Base-by-base conservation (phyloP, 2,888 invertebrate species). In the Ophion ellenae region DNA sequence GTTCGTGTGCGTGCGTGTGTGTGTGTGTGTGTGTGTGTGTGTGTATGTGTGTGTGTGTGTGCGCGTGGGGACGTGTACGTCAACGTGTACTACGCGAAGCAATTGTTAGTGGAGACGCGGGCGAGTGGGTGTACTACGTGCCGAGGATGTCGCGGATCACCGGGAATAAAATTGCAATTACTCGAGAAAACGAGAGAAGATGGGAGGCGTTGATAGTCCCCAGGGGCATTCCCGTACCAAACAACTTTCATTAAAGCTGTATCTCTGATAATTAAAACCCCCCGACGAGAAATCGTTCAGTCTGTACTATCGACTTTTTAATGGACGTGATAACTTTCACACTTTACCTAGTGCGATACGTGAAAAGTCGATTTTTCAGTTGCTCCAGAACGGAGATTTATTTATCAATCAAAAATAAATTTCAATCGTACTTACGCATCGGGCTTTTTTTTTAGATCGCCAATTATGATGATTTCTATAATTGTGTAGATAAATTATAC, bases 221-320 rank as follows among this genome's bases (percentile, higher is more conserved):
- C 81, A 32, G 73, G 63, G 59, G 40, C 64, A 66, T 80, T 53
- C 70, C 61, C 63, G 57, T 59, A 66, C 64, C 74, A 78, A 81
- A 85, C 81, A 85, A 78, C 81, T 85, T 85, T 85, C 78, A 85
- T 85, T 78, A 85, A 74, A 64, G 61, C 71, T 69, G 63, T 64
- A 74, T 85, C 78, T 69, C 74, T 69, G 69, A 71, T 78, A 85
- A 85, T 85, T 78, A 78, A 71, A 81, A 78, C 64, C 78, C 74
- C 64, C 40, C 64, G 57, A 81, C 61, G 66, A 67, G 77, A 57
- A 45, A 53, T 53, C 73, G 69, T 70, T 85, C 61, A 78, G 70
- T 66, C 40, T 53, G 32, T 71, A 76, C 81, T 74, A 81, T 78
- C 64, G 81, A 69, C 78, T 70, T 69, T 47, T 57, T 11, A 4